A percentile compares a stretch with the other conserved stretches of the same genome.
phyloP scores from a whole-genome alignment of 2,797 vertebrate species.

The Cottoperca gobio region DNA sequence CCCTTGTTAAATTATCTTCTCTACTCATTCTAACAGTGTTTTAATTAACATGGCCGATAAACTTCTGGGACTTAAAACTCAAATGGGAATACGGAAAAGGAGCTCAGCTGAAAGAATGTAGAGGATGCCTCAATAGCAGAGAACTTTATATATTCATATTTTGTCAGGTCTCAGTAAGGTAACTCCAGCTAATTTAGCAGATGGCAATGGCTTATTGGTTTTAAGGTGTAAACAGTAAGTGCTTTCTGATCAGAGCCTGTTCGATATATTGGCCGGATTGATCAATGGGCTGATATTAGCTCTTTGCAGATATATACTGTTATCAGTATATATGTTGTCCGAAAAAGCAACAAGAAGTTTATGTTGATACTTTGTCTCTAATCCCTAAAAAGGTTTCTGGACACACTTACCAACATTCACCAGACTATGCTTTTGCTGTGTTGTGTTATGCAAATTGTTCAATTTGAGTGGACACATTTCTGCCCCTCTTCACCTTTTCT shows the following conservation, averaged over 20 bases:
- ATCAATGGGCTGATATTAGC: not conserved
- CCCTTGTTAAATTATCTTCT: constrained; percentile 50
- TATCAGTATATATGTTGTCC: not conserved
- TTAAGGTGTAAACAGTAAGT: not conserved
- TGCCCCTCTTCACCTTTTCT: not conserved
- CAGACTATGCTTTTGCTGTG: not conserved
- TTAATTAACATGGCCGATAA: constrained; percentile 69
- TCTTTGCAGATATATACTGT: not conserved
- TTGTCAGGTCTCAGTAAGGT: not conserved
- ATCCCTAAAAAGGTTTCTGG: not conserved
- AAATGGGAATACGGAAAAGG: constrained; percentile 41
- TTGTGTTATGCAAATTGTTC: not conserved
- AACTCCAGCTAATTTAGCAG: constrained; percentile 13
- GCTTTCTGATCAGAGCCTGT: not conserved
- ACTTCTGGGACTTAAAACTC: constrained; percentile 44
- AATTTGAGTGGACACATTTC: not conserved
- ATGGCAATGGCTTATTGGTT: not conserved
- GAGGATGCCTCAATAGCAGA: not conserved
- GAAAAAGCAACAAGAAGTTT: not conserved
- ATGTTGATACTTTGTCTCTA: not conserved
- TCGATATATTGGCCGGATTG: not conserved
- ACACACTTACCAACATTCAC: not conserved
- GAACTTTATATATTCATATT: not conserved
- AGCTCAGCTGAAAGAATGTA: constrained; percentile 35
- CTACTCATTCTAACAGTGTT: constrained; percentile 38